Evolutionary conservation across 2,797 vertebrate genomes (phyloP).

Genomic region (Holocentrus rufus): DNA sequence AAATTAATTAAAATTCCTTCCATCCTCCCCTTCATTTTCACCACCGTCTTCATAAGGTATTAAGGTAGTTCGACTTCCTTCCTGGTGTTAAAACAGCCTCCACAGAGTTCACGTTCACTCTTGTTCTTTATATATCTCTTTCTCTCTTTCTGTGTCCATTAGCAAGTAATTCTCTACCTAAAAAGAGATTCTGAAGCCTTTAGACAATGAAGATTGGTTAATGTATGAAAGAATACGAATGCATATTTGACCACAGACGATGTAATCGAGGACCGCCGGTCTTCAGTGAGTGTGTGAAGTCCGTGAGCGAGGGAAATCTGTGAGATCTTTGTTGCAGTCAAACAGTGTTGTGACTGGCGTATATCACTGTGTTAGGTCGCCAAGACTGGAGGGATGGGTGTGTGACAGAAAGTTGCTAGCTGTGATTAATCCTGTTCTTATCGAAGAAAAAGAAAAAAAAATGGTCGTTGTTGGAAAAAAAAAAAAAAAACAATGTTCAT

Average conservation of each 20-base stretch:
- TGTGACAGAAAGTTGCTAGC: too few relatives aligned
- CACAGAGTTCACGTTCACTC: conserved; percentile 5
- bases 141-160: background rate
- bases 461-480: background rate
- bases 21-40: conserved; percentile 8
- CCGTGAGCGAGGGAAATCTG: background rate
- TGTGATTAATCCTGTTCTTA: too few relatives aligned
- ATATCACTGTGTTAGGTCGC: background rate
- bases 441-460: too few relatives aligned
- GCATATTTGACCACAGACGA: too few relatives aligned
- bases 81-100: conserved; percentile 33
- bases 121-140: conserved; percentile 6
- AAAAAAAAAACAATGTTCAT: background rate
- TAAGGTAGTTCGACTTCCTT: conserved; percentile 33
- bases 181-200: conserved; percentile 12
- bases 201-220: background rate
- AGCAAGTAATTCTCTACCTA: background rate
- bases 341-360: background rate
- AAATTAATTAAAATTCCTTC: conserved; percentile 22
- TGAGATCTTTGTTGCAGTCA: background rate
- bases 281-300: conserved; percentile 1
- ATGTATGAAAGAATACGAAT: conserved; percentile 2
- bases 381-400: too few relatives aligned
- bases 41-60: conserved; percentile 19
- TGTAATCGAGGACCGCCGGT: background rate